Percentiles rank a stretch among this genome's conserved stretches.
Conservation (phyloP, 2,113 vertebrate species). For the Mirounga angustirostris region DNA sequence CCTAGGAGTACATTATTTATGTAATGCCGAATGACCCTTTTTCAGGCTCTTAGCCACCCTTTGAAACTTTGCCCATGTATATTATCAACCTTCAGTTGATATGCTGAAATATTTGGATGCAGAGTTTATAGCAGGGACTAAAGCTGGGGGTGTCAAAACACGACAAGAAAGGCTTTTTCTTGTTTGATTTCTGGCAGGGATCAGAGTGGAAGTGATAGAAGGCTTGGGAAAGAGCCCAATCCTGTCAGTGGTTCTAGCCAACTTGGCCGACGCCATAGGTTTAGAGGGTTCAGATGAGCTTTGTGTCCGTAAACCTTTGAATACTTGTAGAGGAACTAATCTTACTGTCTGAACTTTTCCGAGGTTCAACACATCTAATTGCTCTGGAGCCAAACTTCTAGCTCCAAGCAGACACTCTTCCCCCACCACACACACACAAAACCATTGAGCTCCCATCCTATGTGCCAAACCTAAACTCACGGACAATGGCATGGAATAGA, state of each 20-base stretch:
- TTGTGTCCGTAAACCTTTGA: constrained; percentile 79
- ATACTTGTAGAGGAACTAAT: constrained; percentile 74
- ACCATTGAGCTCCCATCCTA: not conserved
- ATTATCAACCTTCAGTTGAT: constrained; percentile 76
- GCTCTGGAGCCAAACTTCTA: constrained; percentile 54
- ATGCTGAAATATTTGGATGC: constrained; percentile 79
- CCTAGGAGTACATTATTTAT: constrained; percentile 64
- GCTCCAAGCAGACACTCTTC: not conserved
- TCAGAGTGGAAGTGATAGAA: constrained; percentile 83
- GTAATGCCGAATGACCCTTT: constrained; percentile 67
- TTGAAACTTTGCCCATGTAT: constrained; percentile 75
- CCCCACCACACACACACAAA: not conserved
- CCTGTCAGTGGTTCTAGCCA: constrained; percentile 81
- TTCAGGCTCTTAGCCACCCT: constrained; percentile 72
- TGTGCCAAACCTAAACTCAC: not conserved
- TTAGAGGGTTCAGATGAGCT: constrained; percentile 83
- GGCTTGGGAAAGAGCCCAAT: constrained; percentile 79
- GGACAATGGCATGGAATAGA: not conserved
- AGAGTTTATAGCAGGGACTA: constrained; percentile 80
- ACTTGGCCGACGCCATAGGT: constrained; percentile 77
- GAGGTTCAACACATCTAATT: constrained; percentile 63
- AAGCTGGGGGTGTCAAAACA: constrained; percentile 82
- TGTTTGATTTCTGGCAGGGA: constrained; percentile 82
- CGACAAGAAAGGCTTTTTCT: constrained; percentile 83
- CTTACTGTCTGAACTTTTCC: constrained; percentile 71